Evolutionary conservation across 2,113 vertebrate species (phyloP).

Genomic region (Siphamia tubifer): DNA sequence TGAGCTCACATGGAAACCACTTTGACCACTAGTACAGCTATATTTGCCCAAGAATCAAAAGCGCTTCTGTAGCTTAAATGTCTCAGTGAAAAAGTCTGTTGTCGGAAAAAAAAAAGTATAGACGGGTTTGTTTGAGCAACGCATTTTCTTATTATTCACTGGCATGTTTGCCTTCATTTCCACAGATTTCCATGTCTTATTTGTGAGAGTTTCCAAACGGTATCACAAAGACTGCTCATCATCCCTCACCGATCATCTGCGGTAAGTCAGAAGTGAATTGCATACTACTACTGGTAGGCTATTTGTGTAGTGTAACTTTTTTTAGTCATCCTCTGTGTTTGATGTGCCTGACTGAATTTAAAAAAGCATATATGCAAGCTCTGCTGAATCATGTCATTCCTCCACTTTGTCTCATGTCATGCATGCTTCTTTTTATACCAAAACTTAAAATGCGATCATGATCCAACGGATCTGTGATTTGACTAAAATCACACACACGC

Average conservation of each 20-base stretch:
- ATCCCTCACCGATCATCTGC: constrained; percentile 30
- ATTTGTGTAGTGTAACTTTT: neutral
- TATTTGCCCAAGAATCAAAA: constrained; percentile 62
- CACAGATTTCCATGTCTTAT: constrained; percentile 76
- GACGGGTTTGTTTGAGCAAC: neutral
- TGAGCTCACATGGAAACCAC: constrained; percentile 30
- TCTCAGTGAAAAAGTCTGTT: constrained; percentile 18
- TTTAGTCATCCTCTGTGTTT: neutral
- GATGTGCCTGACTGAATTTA: neutral
- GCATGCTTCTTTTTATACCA: too few relatives aligned
- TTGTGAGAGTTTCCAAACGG: constrained; percentile 50
- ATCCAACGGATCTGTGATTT: too few relatives aligned
- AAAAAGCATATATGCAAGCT: too few relatives aligned
- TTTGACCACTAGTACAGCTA: constrained; percentile 47
- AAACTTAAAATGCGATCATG: too few relatives aligned
- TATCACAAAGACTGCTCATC: constrained; percentile 47
- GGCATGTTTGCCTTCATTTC: constrained; percentile 28
- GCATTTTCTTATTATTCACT: constrained; percentile 14
- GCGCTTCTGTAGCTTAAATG: constrained; percentile 41
- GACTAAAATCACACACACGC: too few relatives aligned
- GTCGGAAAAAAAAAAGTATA: neutral
- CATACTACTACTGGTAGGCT: neutral
- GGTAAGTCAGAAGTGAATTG: constrained; percentile 51
- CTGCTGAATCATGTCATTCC: neutral
- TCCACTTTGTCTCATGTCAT: too few relatives aligned